Evolutionary conservation across 2,888 invertebrate species (phyloP).

Genomic region (Halictus quadricinctus): DNA sequence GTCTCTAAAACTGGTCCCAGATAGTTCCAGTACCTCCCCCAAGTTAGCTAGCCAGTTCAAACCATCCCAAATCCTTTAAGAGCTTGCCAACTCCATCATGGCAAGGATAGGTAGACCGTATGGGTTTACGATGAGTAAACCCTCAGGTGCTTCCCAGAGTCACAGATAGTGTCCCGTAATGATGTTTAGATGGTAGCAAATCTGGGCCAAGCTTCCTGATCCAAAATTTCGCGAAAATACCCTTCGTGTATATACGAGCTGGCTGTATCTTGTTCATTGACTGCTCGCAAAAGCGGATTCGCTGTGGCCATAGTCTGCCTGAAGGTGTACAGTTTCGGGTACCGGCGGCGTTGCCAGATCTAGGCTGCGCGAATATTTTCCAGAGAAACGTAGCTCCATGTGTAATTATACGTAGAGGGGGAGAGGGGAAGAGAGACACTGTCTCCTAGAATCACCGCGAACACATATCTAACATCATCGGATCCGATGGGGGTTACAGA

Average conservation of each 20-base stretch:
- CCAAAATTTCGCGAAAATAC: not conserved
- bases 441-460: conserved; percentile 54
- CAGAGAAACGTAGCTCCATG: conserved; percentile 57
- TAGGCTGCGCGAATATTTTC: conserved; percentile 45
- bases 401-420: conserved; percentile 53
- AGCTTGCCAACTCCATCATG: no score
- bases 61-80: no score
- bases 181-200: no score
- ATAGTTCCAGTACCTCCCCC: no score
- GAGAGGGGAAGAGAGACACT: conserved; percentile 36
- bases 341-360: conserved; percentile 16
- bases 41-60: no score
- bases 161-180: no score
- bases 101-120: no score
- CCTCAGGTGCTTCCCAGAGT: no score
- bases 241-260: not conserved
- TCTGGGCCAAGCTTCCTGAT: not conserved
- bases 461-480: conserved; percentile 67
- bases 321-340: conserved; percentile 38
- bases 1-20: no score
- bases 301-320: not conserved
- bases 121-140: no score
- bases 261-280: not conserved
- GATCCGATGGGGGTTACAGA: conserved; percentile 17
- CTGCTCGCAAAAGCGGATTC: not conserved